Percentiles rank a stretch among this genome's conserved stretches.
These are phyloP conservation scores for Phymatocera aterrima DNA, from an alignment of 2,888 invertebrate species.

Conservation along the genomic window DNA sequence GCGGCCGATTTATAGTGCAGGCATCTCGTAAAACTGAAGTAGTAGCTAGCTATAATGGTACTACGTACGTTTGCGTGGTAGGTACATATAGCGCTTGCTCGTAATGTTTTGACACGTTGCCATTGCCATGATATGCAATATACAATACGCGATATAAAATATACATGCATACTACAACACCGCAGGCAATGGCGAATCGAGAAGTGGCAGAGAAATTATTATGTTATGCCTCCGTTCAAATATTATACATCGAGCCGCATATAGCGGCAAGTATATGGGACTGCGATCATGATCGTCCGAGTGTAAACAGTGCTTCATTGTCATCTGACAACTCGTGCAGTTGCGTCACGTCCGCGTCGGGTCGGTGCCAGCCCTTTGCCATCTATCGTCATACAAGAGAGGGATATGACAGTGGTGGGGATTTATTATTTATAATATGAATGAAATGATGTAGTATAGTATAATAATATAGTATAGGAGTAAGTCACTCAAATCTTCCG, in stretches of 20 bases:
- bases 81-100: background rate
- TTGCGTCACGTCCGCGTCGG: background rate
- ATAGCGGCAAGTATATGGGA: background rate
- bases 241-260: no score
- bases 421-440: conserved; percentile 11
- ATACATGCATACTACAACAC: no score
- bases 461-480: background rate
- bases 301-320: conserved; percentile 42
- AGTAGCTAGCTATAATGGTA: no score
- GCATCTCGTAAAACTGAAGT: no score
- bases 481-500: background rate
- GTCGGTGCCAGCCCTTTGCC: conserved; percentile 25
- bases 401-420: conserved; percentile 5
- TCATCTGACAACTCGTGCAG: conserved; percentile 29
- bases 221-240: conserved; percentile 14
- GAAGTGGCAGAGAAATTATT: conserved; percentile 5
- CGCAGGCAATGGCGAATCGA: background rate
- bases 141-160: no score
- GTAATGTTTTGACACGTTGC: conserved; percentile 29
- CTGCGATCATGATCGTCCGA: conserved; percentile 32
- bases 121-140: no score
- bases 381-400: no score
- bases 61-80: background rate
- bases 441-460: no score
- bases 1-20: no score